Evolutionary conservation across 2,113 vertebrate species (phyloP), one percentile per base, ranked within the genome.

Genomic region (Hyaena hyaena): DNA sequence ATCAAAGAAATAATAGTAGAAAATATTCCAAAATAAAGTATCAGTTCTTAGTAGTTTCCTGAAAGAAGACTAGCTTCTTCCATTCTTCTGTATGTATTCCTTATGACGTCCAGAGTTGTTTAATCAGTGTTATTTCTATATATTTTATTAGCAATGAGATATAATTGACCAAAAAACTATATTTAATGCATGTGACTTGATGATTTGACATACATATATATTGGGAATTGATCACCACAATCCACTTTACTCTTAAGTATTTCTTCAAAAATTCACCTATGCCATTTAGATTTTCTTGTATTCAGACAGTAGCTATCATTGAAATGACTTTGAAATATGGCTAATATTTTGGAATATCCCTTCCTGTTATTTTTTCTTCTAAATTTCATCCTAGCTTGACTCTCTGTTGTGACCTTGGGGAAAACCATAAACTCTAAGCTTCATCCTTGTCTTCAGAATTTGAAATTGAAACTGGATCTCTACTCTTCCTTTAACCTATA

Each of bases 51-150:
- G 73, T 81, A 31, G 55, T 19, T 39, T 92, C 69, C 58, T 35
- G 48, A 83, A 53, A 50, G 9, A n/a, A 26, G 33, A 76, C 4
- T 76, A 33, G 1, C 92, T 94, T 91, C 28, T 88, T 79, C 7
- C 14, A 55, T 12, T 35, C 10, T 55, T 66, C 31, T 63, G 31
- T 10, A 14, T 63, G 11, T 17, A 31, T 8, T 11, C 39, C 7
- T 48, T 0, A 9, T 28, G 5, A 45, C 1, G 2, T 1, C 5
- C 23, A 15, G 0, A 28, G 10, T 43, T 58, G 63, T 26, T 43
- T 23, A 66, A 48, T n/a, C 5, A 7, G 7, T 39, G 7, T 43
- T 55, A 45, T 14, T 48, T 84, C 48, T 43, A 12, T 10, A 73
- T 28, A 50, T 55, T 15, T 43, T 24, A 31, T 53, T 39, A 66